phyloP scores from a whole-genome alignment of 2,888 invertebrate species.

The Drosophila incognita region DNA sequence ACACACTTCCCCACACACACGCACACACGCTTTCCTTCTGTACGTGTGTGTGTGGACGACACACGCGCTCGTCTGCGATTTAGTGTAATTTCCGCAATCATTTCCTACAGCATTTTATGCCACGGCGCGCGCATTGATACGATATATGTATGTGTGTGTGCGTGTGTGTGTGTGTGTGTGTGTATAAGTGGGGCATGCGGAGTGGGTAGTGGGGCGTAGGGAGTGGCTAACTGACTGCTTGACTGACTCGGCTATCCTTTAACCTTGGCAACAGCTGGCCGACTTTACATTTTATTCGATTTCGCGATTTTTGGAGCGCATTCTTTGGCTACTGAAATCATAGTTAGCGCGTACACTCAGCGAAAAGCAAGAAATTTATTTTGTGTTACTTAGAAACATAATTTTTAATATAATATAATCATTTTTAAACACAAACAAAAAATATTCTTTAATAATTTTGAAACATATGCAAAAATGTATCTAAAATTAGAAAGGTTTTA shows the following conservation, averaged over 20 bases:
- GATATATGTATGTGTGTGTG: constrained; percentile 7
- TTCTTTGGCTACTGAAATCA: constrained; percentile 20
- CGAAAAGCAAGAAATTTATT: not conserved
- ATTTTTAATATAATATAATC: no score
- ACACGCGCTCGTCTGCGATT: constrained; percentile 64
- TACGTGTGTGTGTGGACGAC: constrained; percentile 21
- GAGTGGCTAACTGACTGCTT: constrained; percentile 39
- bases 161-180: not conserved
- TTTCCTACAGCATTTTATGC: constrained; percentile 76
- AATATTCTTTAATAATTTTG: not conserved
- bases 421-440: no score
- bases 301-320: constrained; percentile 20
- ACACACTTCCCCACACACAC: not conserved
- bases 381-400: no score
- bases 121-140: constrained; percentile 60
- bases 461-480: no score
- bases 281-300: constrained; percentile 30
- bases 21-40: not conserved
- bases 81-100: constrained; percentile 79
- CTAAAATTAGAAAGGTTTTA: no score
- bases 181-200: not conserved
- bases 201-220: not conserved
- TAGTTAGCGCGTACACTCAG: constrained; percentile 6
- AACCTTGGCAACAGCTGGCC: constrained; percentile 48
- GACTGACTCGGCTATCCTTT: constrained; percentile 22